Conservation (phyloP, 2,797 vertebrate species). For the Chiloscyllium punctatum region DNA sequence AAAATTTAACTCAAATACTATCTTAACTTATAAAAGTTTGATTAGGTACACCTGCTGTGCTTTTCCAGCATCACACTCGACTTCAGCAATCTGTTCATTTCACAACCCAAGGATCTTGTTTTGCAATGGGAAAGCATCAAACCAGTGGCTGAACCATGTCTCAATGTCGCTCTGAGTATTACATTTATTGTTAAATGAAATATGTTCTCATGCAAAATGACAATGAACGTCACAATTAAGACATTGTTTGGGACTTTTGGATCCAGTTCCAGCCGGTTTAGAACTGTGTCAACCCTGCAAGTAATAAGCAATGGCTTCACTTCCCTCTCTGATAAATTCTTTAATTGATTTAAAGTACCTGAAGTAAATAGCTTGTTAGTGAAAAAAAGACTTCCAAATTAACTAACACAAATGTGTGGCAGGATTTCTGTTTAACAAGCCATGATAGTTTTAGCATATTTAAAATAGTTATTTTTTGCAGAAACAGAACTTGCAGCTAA, state of each 20-base stretch:
- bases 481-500: not conserved
- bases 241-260: not conserved
- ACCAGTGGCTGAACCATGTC: not conserved
- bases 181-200: not conserved
- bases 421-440: not conserved
- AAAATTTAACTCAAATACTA: not conserved
- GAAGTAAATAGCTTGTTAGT: not conserved
- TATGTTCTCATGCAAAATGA: not conserved
- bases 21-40: not conserved
- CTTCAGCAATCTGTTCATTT: not conserved
- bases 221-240: not conserved
- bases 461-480: not conserved
- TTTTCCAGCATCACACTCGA: too few species aligned
- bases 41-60: not conserved
- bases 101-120: not conserved
- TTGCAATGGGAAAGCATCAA: not conserved
- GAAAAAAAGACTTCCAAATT: not conserved
- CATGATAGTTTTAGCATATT: not conserved
- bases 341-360: not conserved
- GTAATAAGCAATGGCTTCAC: not conserved
- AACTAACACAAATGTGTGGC: not conserved
- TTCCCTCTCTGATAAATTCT: not conserved
- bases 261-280: conserved; percentile 18
- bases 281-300: not conserved
- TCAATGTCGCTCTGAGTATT: not conserved